phyloP scores from a whole-genome alignment of 2,888 invertebrate species.

The Platynereis dumerilii region DNA sequence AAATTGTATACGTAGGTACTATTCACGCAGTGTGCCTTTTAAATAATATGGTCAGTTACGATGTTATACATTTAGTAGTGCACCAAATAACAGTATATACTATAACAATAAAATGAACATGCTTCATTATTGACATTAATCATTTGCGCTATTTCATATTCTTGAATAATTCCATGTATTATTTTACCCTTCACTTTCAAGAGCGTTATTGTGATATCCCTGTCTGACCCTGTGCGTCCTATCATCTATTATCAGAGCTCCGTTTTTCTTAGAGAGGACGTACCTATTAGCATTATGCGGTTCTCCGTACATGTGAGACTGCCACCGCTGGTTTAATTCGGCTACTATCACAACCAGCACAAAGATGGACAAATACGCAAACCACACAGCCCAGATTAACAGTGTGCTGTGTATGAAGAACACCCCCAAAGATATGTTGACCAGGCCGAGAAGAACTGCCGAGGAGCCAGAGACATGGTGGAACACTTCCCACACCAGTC shows the following conservation, averaged over 20 bases:
- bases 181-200: constrained; percentile 21
- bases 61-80: too few species aligned
- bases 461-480: constrained; percentile 37
- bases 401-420: constrained; percentile 35
- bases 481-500: constrained; percentile 39
- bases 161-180: too few species aligned
- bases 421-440: constrained; percentile 41
- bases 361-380: constrained; percentile 37
- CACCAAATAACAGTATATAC: too few species aligned
- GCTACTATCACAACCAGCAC: constrained; percentile 30
- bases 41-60: too few species aligned
- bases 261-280: constrained; percentile 7
- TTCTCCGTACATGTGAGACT: not conserved
- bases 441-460: constrained; percentile 36
- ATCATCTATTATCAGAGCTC: constrained; percentile 5
- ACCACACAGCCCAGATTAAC: constrained; percentile 40
- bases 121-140: too few species aligned
- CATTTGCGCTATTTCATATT: too few species aligned
- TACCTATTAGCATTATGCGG: constrained; percentile 2
- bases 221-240: not conserved
- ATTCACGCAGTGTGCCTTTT: too few species aligned
- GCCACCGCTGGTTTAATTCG: constrained; percentile 23
- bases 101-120: too few species aligned
- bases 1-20: too few species aligned
- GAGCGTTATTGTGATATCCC: constrained; percentile 19